These are phyloP conservation scores for Acipenser transmontanus DNA, from an alignment of 2,797 vertebrate species.

Conservation along the genomic window DNA sequence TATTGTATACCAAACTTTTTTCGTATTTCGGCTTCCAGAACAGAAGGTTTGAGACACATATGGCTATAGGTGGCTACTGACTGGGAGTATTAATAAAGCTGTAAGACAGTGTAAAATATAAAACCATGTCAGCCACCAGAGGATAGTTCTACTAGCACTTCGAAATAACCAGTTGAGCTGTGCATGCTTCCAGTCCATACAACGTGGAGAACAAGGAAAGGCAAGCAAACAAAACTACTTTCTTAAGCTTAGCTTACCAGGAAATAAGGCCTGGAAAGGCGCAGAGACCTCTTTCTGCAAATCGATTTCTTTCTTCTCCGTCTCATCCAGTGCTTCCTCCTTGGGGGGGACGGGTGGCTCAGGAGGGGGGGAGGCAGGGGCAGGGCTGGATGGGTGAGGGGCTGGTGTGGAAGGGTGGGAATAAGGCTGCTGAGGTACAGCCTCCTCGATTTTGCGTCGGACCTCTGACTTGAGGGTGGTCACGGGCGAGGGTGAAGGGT, in stretches of 20 bases:
- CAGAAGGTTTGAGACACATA: no score
- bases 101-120: no score
- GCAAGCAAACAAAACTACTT: no score
- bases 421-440: constrained; percentile 58
- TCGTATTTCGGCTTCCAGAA: no score
- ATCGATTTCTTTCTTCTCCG: constrained; percentile 70
- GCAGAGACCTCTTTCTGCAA: constrained; percentile 62
- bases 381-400: constrained; percentile 70
- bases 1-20: constrained; percentile 26
- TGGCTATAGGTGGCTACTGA: no score
- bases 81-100: no score
- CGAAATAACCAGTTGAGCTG: no score
- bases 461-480: constrained; percentile 80
- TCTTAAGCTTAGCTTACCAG: constrained; percentile 57
- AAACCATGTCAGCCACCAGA: no score
- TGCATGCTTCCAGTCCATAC: no score
- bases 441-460: constrained; percentile 68
- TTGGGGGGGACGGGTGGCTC: constrained; percentile 67
- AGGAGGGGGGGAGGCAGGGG: constrained; percentile 57
- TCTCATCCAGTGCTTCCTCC: constrained; percentile 66
- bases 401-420: constrained; percentile 68
- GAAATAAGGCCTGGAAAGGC: constrained; percentile 70
- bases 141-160: no score
- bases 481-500: constrained; percentile 65
- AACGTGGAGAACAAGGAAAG: no score